Base-by-base conservation (phyloP, 2,888 invertebrate genomes). In the Hoplodrina blanda region DNA sequence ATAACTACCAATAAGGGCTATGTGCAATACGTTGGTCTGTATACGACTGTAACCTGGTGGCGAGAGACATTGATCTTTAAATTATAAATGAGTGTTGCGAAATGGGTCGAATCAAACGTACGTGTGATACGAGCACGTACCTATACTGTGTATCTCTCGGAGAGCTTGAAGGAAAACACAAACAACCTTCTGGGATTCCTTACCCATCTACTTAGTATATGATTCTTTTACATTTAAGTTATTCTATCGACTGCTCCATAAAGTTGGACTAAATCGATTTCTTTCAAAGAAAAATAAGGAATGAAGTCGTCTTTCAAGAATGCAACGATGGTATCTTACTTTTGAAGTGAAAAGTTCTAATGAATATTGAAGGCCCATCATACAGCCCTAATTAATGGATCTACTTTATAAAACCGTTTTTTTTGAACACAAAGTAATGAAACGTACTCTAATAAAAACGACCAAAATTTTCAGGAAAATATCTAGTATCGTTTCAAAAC, bases 31-130 rank as follows among this genome's bases (percentile, higher is more conserved):
- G 44, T 46, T 4, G 46, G 46, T 17, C 15, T 46, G 46, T 59
- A 50, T 17, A 65, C 64, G 63, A 70, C 49, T 70, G 76, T 77
- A 71, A 65, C 76, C 69, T 69, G 66, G 76, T 77, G 72, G 75
- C 72, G 73, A 75, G 84, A 88, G 78, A 82, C 85, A 86, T 86
- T 84, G 84, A 82, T 83, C 79, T 81, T 79, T 90, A 86, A 89
- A 91, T 92, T 88, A 91, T 90, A 90, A 85, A 92, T 90, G 87
- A 87, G 84, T 70, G 77, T 83, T 85, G 86, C 85, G 87, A 88
- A 88, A 88, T 88, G 79, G 89, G 87, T 88, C 87, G 86, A 86
- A 86, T 82, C 82, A 83, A 84, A 87, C 73, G 76, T 73, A 82
- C 62, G 73, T 79, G 74, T 73, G 77, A 76, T 73, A 65, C 70